phyloP scores from a whole-genome alignment of 2,797 vertebrate genomes.

The Periparus ater region DNA sequence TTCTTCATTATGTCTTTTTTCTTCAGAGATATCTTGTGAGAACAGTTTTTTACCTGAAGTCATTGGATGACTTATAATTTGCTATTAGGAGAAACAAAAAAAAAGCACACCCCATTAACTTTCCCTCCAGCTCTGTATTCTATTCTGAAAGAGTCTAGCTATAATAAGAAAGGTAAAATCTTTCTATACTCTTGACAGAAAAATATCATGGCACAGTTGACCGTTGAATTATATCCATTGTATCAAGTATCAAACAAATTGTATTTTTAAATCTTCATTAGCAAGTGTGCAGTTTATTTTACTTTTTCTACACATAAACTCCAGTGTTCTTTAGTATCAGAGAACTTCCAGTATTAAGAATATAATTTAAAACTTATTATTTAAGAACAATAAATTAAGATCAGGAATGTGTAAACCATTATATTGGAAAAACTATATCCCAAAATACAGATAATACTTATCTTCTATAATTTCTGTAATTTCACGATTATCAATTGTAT shows the following conservation, averaged over 20 bases:
- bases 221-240: neutral
- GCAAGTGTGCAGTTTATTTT: neutral
- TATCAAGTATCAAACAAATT: neutral
- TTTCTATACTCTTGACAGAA: neutral
- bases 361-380: neutral
- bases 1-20: slow-evolving; percentile 33
- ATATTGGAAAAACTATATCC: neutral
- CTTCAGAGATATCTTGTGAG: neutral
- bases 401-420: neutral
- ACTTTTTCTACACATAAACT: neutral
- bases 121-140: neutral
- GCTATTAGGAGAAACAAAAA: slow-evolving; percentile 48
- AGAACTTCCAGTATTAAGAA: neutral
- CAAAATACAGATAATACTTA: neutral
- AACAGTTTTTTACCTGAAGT: neutral
- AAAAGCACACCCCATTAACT: neutral
- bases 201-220: neutral
- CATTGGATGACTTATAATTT: slow-evolving; percentile 53
- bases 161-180: neutral
- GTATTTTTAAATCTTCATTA: neutral
- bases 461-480: neutral
- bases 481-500: neutral
- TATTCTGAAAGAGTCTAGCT: neutral
- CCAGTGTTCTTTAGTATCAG: neutral
- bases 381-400: neutral